phyloP scores from a whole-genome alignment of 2,797 vertebrate species.

The Pygocentrus nattereri region DNA sequence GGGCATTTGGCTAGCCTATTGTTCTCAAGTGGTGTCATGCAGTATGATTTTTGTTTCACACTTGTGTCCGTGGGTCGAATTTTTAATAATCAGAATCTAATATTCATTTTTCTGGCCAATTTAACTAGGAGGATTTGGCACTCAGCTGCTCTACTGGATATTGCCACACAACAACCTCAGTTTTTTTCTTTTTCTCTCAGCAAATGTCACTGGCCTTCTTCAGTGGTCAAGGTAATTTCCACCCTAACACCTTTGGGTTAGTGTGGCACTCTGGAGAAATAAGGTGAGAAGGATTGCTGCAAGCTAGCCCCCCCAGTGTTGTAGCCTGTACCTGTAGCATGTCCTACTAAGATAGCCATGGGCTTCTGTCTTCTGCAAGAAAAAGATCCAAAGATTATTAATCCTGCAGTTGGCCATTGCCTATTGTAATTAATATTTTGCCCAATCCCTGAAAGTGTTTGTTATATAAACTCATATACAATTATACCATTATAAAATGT shows the following conservation, averaged over 20 bases:
- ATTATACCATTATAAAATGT: no score
- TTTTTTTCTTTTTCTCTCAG: background rate
- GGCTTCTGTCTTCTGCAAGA: background rate
- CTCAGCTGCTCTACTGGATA: background rate
- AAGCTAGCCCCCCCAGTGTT: background rate
- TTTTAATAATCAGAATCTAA: background rate
- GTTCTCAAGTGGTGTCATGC: conserved; percentile 10
- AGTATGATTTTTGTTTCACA: background rate
- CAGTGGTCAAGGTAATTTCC: background rate
- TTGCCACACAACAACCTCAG: background rate
- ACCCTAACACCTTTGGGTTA: background rate
- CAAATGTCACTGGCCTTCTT: background rate
- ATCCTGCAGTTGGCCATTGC: background rate
- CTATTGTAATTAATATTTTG: background rate
- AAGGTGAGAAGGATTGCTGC: background rate
- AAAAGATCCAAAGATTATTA: background rate
- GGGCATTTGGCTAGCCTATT: conserved; percentile 15
- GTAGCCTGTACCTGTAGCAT: background rate
- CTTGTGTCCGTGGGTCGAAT: background rate
- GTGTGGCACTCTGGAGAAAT: background rate
- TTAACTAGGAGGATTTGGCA: background rate
- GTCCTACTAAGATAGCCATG: background rate
- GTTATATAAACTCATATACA: no score
- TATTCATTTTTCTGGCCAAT: conserved; percentile 12
- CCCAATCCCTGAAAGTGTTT: no score